Base-by-base conservation (phyloP, 2,888 invertebrate species). In the Zootermopsis nevadensis region DNA sequence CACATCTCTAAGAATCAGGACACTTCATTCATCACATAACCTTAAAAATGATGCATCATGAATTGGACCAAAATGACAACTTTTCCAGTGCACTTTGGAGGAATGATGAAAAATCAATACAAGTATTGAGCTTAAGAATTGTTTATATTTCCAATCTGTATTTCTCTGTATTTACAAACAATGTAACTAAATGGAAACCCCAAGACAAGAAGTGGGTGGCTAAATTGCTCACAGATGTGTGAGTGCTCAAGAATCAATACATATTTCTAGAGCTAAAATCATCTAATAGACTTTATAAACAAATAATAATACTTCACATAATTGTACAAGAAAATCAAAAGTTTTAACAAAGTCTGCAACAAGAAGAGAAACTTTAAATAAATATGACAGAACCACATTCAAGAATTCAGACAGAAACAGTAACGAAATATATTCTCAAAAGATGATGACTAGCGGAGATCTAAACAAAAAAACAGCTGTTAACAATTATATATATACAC, bases 281-380 rank as follows among this genome's bases (percentile, higher is more conserved):
- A 33, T 69, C 6, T 33, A 24, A 19, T 22, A 69, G 12, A 69
- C 33, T 69, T 22, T 33, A 69, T 69, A 19, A 69, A 69, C 69
- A 69, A 69, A 8, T 33, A 69, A 69, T 69, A 69, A 33, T 69
- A n/a, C 60, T 60, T n/a, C n/a, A 60, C 60, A n/a, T 60, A 53
- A 60, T n/a, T 10, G 6, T 31, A 33, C 33, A 69, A 1, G 19
- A 22, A 69, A 33, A 33, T 30, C n/a, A 31, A 31, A 33, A 69
- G 69, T 30, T 69, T 33, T 19, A 69, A 69, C 33, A 69, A 69
- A 69, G 33, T 69, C 33, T 31, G 22, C 8, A 69, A 30, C 30
- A 69, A 33, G 22, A 69, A 33, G 22, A 69, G 31, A 69, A 22
- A 33, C 30, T 15, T 69, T 8, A 69, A 69, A 69, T 69, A 69